These are phyloP conservation scores for Plebejus anna DNA, from an alignment of 2,888 invertebrate species.

Conservation along the genomic window DNA sequence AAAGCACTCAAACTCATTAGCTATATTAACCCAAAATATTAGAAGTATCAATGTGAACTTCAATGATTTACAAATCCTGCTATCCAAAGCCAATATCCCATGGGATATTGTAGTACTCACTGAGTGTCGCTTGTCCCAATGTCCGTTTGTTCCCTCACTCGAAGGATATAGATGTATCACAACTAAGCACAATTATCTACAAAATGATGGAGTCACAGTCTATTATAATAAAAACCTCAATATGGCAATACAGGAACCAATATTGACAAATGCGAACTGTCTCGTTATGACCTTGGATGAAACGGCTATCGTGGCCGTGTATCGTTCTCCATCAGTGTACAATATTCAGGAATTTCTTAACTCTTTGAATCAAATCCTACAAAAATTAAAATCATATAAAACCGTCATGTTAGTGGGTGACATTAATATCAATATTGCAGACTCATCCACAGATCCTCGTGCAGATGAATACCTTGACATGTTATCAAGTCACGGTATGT, in stretches of 20 bases:
- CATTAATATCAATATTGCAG: constrained; percentile 31
- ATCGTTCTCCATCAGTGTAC: constrained; percentile 29
- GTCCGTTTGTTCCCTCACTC: not conserved
- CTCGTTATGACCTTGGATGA: constrained; percentile 25
- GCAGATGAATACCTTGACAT: constrained; percentile 9
- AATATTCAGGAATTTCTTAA: constrained; percentile 26
- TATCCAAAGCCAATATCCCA: no score
- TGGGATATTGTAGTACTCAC: no score
- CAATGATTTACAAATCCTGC: no score
- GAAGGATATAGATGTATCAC: not conserved
- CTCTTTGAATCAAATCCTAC: constrained; percentile 11
- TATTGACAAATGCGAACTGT: constrained; percentile 25
- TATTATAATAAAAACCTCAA: constrained; percentile 23
- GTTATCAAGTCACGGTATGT: constrained; percentile 29
- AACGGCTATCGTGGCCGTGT: constrained; percentile 27
- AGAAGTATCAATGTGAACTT: no score
- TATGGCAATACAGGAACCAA: constrained; percentile 25
- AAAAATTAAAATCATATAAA: not conserved
- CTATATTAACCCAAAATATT: no score
- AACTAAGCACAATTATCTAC: constrained; percentile 16
- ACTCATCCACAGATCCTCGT: not conserved
- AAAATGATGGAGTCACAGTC: constrained; percentile 32
- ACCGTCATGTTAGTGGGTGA: constrained; percentile 31
- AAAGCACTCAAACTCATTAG: no score
- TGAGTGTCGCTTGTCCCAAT: no score